Percentiles rank a stretch among this genome's conserved stretches.
These are phyloP conservation scores for Anticlea derivata DNA, from an alignment of 2,888 invertebrate genomes.

Conservation along the genomic window DNA sequence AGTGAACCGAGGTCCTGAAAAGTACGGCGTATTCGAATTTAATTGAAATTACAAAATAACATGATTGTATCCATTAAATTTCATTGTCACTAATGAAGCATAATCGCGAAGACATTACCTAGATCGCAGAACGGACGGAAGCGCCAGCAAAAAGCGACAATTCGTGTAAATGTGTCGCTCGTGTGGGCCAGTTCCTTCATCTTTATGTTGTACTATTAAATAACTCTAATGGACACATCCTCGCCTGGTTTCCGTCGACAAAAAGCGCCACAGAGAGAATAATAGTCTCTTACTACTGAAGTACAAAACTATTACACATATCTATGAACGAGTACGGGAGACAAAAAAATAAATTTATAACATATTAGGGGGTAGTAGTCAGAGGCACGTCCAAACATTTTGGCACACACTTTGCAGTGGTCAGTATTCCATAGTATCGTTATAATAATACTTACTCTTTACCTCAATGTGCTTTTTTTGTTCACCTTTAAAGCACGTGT, in stretches of 20 bases:
- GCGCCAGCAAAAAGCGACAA: slow-evolving; percentile 40
- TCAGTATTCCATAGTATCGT: no score
- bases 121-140: slow-evolving; percentile 41
- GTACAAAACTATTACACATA: neutral
- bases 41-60: slow-evolving; percentile 9
- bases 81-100: slow-evolving; percentile 17
- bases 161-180: slow-evolving; percentile 33
- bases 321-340: no score
- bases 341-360: no score
- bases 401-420: no score
- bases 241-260: slow-evolving; percentile 62
- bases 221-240: slow-evolving; percentile 66
- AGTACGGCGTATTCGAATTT: no score
- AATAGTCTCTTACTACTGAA: slow-evolving; percentile 1
- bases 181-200: slow-evolving; percentile 57
- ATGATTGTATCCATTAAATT: slow-evolving; percentile 17
- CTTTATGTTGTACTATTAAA: slow-evolving; percentile 70
- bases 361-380: no score
- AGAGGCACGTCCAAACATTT: no score
- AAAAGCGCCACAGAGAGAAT: slow-evolving; percentile 38
- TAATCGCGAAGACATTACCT: slow-evolving; percentile 28
- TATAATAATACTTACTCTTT: no score
- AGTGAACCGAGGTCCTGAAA: no score
- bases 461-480: no score
- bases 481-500: no score